Conservation (phyloP, 2,113 vertebrate species). For the Heterotilapia buettikoferi region DNA sequence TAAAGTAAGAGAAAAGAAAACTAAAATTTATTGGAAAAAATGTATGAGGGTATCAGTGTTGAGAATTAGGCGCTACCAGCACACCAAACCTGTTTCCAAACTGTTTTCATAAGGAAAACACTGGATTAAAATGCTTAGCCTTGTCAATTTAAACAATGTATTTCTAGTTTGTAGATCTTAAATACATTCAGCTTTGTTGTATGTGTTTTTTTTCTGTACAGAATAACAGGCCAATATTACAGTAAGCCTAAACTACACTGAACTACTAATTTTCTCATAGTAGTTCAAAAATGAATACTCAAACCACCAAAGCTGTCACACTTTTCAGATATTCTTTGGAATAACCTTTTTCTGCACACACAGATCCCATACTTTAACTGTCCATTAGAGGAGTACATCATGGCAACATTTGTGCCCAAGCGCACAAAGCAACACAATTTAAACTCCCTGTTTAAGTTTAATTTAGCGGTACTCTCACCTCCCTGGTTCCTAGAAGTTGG, state of each 20-base stretch:
- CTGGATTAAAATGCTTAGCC: not conserved
- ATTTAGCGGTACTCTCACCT: not conserved
- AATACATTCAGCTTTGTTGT: not conserved
- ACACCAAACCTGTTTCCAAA: not conserved
- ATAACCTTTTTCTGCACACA: not conserved
- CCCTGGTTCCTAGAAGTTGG: not conserved
- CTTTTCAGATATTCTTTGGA: not conserved
- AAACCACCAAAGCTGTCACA: not conserved
- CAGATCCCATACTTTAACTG: not conserved
- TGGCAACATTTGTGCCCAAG: not conserved
- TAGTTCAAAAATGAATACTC: not conserved
- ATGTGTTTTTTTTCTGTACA: not conserved
- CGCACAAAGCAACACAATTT: not conserved
- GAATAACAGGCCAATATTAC: not conserved
- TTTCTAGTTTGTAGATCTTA: not conserved
- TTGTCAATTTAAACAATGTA: not conserved
- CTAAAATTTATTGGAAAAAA: not conserved
- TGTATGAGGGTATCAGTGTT: not conserved
- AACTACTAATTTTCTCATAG: not conserved
- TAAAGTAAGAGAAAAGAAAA: not conserved
- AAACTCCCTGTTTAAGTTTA: not conserved
- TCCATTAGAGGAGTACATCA: not conserved
- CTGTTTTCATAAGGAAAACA: not conserved
- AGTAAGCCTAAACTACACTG: not conserved
- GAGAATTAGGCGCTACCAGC: not conserved